Base-by-base conservation (phyloP, 2,888 invertebrate species). In the Apamea anceps region DNA sequence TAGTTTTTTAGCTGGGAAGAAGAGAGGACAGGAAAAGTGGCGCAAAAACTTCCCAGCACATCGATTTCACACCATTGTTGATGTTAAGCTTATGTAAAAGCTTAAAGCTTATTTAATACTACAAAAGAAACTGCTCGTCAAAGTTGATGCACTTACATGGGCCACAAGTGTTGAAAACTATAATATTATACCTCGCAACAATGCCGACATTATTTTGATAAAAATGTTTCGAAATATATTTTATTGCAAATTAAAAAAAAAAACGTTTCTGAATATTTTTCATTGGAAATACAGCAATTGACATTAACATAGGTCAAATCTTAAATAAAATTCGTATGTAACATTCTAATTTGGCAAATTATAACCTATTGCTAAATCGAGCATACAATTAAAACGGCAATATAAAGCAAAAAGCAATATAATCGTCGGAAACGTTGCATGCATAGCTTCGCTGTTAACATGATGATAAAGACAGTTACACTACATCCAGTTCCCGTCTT, bases 401-500 rank as follows among this genome's bases (percentile, higher is more conserved):
- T 37, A 72, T 25, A 48, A 10, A 67, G 77, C 82, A 89, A 81
- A 85, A 88, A 85, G 87, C 83, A 89, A 87, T 85, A 88, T 90
- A 91, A 92, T 91, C 89, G 88, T 89, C 90, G 92, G 93, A 93
- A 92, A 91, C 89, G 81, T 92, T 90, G 94, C 93, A 92, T 92
- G 93, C 88, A 88, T 85, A 89, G 88, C 85, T 86, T 32, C 62
- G 77, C 84, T 83, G 89, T 90, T 89, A 88, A 87, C 88, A 88
- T 87, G 88, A 91, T 88, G 90, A 91, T 91, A 92, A 90, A 91
- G 91, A 93, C 92, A 92, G 91, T 90, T 91, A 90, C 89, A 89
- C 80, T 90, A 88, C 90, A 89, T 90, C 90, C 87, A 91, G 94
- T 94, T 94, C 94, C 94, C 92, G 92, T 92, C 88, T 93, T 91